Evolutionary conservation across 2,113 vertebrate species (phyloP).

Genomic region (Platycercus adscitus): DNA sequence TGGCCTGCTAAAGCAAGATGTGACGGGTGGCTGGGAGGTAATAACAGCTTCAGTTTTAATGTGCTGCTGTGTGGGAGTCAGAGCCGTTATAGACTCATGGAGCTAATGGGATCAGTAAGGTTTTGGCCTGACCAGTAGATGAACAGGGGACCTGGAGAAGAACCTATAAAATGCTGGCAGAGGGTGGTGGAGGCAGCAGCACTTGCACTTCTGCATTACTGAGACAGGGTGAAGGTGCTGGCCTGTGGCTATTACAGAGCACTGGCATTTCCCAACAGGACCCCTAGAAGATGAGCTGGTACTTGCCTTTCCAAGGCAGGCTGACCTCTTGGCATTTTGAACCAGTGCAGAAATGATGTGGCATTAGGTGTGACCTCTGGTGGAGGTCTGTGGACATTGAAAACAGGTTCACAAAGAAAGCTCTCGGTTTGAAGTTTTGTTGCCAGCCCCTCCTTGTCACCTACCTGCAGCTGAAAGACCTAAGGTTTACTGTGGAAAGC

Average conservation of each 20-base stretch:
- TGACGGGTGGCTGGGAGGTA: not conserved
- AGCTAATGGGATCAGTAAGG: not conserved
- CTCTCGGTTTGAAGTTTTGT: not conserved
- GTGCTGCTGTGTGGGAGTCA: not conserved
- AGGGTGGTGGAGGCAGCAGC: not conserved
- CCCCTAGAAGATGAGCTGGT: not conserved
- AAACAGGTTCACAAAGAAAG: not conserved
- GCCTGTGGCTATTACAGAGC: not conserved
- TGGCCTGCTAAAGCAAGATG: not conserved
- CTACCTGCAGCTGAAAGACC: not conserved
- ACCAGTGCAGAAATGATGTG: not conserved
- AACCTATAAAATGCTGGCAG: not conserved
- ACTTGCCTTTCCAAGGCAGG: not conserved
- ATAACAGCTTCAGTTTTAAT: not conserved
- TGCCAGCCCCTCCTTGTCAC: rapidly evolving
- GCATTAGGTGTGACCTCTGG: not conserved
- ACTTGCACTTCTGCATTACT: not conserved
- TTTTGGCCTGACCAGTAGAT: not conserved
- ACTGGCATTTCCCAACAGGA: not conserved
- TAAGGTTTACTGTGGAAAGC: not conserved
- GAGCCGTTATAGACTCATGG: not conserved
- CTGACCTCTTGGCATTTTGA: rapidly evolving
- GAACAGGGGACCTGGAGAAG: not conserved
- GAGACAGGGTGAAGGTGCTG: rapidly evolving
- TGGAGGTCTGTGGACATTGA: rapidly evolving